Base-by-base conservation (phyloP, 2,888 invertebrate species). In the Epicampocera succincta region DNA sequence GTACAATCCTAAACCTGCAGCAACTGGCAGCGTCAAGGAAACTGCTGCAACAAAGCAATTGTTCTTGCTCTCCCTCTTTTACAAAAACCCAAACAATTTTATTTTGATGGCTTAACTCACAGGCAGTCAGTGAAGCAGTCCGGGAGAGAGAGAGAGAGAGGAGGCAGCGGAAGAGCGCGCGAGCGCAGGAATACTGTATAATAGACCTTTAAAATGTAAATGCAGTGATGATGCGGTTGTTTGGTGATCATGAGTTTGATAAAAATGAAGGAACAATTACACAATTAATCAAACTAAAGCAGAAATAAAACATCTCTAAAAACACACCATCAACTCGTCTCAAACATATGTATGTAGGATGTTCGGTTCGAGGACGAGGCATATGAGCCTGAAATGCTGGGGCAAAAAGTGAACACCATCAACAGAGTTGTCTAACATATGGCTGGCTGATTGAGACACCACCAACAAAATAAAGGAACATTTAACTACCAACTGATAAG, bases 181-280 rank as follows among this genome's bases (percentile, higher is more conserved):
- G 33, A 13, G 3, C 29, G 6, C 3, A 3, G 60, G 11, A 29
- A 40, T 25, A 11, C 19, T 44, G 44, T 15, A 65, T 46, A 44
- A 61, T 58, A 38, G 19, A 42, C 25, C 42, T 61, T 74, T 38
- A 50, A 50, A 12, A 73, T 42, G 40, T 46, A 58, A 42, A 61
- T 56, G 33, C 56, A 63, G 61, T 73, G 73, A 42, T 68, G 71
- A 61, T 78, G 82, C 56, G 29, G 60, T 19, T 61, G 46, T 50
- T 38, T 69, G 48, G 46, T 61, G 79, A 79, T 82, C 66, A 83
- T 75, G 71, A 79, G 38, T 65, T 40, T 58, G 75, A 78, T 82
- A 76, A 87, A 86, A 87, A 86, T 86, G 86, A 87, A 85, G 86
- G 81, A 88, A 89, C 88, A 88, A 88, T 88, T 89, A 89, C 86